Base-by-base conservation (phyloP, 2,797 vertebrate genomes). In the Poeciliopsis gracilis region DNA sequence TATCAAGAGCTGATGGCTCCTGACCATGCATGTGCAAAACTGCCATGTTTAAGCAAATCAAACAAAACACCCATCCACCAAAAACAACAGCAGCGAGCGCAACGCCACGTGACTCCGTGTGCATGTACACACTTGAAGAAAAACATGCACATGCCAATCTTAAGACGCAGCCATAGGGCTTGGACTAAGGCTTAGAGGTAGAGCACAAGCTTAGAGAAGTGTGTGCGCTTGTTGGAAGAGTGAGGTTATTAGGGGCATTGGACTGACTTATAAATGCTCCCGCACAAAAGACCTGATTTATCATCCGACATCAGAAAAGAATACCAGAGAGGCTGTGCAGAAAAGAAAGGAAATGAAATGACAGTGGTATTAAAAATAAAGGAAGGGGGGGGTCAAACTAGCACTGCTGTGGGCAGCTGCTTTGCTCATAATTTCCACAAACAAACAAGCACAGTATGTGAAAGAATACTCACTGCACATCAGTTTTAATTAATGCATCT, bases 221-320 rank as follows among this genome's bases (percentile, higher is more conserved):
- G 84, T 79, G 79, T 91, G 89, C 86, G 90, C 81, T 90, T 82
- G 75, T 84, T 88, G 88, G 82, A 82, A 85, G 84, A 81, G 79
- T 84, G 78, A 84, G 87, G 81, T 90, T 87, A 89, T 90, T 89
- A 89, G 82, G 82, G 76, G 77, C 88, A 86, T 88, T 85, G 89
- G 92, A 90, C 86, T 92, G 86, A 91, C 91, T 94, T 91, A 95
- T 94, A 91, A 93, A 94, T 94, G 90, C 92, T 83, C 78, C 85
- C 87, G 85, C 88, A 90, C 85, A 87, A 87, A 89, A 87, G 86
- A 89, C 85, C 85, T 86, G 90, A 94, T 88, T 92, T 94, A 92
- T 95, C 91, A 91, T 95, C 90, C 92, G 87, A 92, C 89, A 94
- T 89, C 91, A 93, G 87, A 92, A 94, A 94, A 95, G 36, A 94